These are phyloP conservation scores for Sigmodon hispidus DNA, from an alignment of 2,113 vertebrate species.

Conservation along the genomic window DNA sequence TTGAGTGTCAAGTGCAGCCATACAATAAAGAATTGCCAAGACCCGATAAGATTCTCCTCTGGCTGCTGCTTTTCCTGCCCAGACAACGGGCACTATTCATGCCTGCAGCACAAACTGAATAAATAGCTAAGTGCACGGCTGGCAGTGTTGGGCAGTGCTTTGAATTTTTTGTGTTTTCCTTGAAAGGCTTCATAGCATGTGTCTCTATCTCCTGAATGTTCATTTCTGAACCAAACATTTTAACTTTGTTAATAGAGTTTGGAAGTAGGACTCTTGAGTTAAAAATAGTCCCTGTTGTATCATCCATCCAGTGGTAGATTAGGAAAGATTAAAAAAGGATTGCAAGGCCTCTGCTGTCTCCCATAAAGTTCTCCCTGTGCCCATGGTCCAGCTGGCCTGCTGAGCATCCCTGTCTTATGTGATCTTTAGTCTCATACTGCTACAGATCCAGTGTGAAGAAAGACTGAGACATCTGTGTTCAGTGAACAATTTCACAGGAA, in stretches of 20 bases:
- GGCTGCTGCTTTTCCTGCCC: slow-evolving; percentile 77
- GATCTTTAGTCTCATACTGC: slow-evolving; percentile 75
- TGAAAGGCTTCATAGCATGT: slow-evolving; percentile 51
- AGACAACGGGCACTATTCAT: slow-evolving; percentile 81
- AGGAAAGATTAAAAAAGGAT: slow-evolving; percentile 80
- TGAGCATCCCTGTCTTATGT: slow-evolving; percentile 81
- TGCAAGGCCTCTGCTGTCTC: slow-evolving; percentile 81
- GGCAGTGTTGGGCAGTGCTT: slow-evolving; percentile 60
- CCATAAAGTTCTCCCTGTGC: slow-evolving; percentile 77
- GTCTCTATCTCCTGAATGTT: background rate
- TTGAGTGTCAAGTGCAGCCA: slow-evolving; percentile 85
- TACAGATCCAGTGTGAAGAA: slow-evolving; percentile 71
- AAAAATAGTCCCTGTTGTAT: slow-evolving; percentile 76
- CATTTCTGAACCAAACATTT: slow-evolving; percentile 53
- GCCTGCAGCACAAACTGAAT: slow-evolving; percentile 76
- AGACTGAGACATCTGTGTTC: slow-evolving; percentile 78
- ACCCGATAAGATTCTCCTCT: slow-evolving; percentile 80
- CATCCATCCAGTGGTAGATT: slow-evolving; percentile 78
- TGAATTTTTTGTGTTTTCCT: slow-evolving; percentile 60
- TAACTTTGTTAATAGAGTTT: slow-evolving; percentile 73
- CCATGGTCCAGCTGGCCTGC: slow-evolving; percentile 81
- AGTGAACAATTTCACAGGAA: slow-evolving; percentile 75
- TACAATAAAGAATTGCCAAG: slow-evolving; percentile 84
- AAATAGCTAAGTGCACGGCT: slow-evolving; percentile 62
- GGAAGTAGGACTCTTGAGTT: slow-evolving; percentile 59